Evolutionary conservation across 2,797 vertebrate genomes (phyloP).

Genomic region (Anableps anableps): DNA sequence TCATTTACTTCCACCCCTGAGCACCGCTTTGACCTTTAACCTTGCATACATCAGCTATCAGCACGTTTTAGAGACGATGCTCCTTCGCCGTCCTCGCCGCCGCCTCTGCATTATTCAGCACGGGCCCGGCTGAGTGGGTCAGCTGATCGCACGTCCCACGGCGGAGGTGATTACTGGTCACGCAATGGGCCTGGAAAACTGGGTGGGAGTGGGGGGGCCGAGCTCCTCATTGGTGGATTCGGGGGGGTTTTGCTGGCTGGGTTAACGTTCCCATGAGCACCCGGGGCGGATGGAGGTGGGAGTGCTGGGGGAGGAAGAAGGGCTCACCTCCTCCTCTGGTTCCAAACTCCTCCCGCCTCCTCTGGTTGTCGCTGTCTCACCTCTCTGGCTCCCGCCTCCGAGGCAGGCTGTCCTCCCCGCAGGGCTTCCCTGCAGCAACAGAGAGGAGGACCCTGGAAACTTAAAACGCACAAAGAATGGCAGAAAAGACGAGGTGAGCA

Average conservation of each 20-base stretch:
- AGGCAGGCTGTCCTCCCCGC: neutral
- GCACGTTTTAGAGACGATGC: neutral
- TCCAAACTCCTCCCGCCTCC: neutral
- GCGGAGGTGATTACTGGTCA: slow-evolving; percentile 59
- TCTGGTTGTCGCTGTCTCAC: neutral
- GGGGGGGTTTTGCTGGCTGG: slow-evolving; percentile 26
- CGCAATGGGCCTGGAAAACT: slow-evolving; percentile 24
- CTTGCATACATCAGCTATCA: neutral
- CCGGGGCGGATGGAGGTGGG: neutral
- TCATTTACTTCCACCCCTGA: neutral
- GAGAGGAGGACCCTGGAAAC: neutral
- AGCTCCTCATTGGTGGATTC: slow-evolving; percentile 36
- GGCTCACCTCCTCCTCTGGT: neutral
- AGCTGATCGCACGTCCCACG: slow-evolving; percentile 24
- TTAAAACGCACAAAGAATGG: neutral
- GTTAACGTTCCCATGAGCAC: slow-evolving; percentile 16
- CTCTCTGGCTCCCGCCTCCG: neutral
- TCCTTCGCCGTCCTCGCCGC: slow-evolving; percentile 5
- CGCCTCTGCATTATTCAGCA: slow-evolving; percentile 37
- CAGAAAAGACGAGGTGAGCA: neutral
- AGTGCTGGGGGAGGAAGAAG: neutral
- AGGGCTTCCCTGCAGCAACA: neutral
- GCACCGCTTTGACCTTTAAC: slow-evolving; percentile 35
- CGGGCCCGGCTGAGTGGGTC: slow-evolving; percentile 28
- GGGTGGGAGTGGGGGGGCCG: neutral